Base-by-base conservation (phyloP, 2,888 invertebrate genomes). In the Epinotia nisella region DNA sequence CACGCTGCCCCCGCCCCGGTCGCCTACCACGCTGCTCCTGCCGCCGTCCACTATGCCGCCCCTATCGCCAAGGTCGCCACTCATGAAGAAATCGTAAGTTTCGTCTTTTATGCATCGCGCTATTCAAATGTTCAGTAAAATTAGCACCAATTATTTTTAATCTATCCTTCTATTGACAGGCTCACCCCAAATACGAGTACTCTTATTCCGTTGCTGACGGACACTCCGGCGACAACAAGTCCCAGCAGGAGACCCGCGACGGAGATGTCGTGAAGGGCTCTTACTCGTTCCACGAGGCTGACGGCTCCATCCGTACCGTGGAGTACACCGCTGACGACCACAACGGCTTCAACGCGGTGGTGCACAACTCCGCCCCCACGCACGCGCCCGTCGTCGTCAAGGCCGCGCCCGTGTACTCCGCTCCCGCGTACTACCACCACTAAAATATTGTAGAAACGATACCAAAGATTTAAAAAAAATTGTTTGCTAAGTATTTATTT, bases 221-320 rank as follows among this genome's bases (percentile, higher is more conserved):
- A 45, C 91, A 93, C 85, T 91, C 94, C 80, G 94, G 94, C 61
- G 94, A 94, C 87, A 87, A 90, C 83, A 94, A 94, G 85, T 87
- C 88, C 76, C 93, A 92, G 82, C 91, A 92, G 76, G 94, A 94
- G 79, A 77, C 81, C 76, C 88, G 91, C 74, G 94, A 94, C 74
- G 94, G 94, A 67, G 94, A 94, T 79, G 88, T 87, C 3, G 94
- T 94, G 64, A 91, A 93, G 82, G 94, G 94, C 76, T 88, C 90
- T 10, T 93, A 94, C 87, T 90, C 91, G 17, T 86, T 94, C 78
- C 85, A 89, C 73, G 93, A 94, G 81, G 90, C 94, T 70, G 94
- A 94, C 78, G 94, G 94, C 78, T 93, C 93, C 82, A 82, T 90
- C 80, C 87, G 93, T 75, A 92, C 92, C 70, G 94, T 94, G 64